phyloP scores from a whole-genome alignment of 2,113 vertebrate genomes.

The Odocoileus hemionus region DNA sequence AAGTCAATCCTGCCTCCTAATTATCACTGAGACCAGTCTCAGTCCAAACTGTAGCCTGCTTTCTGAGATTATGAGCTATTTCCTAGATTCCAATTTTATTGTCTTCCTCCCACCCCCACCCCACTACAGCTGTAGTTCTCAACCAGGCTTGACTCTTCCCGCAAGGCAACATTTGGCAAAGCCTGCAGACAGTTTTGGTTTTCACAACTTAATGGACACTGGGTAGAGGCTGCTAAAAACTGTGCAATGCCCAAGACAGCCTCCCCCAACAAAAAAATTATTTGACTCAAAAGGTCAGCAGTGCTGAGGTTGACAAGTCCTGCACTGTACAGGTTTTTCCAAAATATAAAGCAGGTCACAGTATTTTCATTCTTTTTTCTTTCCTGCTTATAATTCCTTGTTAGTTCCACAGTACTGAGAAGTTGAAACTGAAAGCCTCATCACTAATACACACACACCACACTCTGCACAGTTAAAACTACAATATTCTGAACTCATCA shows the following conservation, averaged over 20 bases:
- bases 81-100: background rate
- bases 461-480: background rate
- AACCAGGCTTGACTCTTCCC: background rate
- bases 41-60: background rate
- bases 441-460: background rate
- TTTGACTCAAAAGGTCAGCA: background rate
- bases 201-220: background rate
- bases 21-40: background rate
- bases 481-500: background rate
- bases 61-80: background rate
- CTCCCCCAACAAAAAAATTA: background rate
- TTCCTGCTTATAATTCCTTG: background rate
- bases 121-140: background rate
- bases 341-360: background rate
- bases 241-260: background rate
- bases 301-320: background rate
- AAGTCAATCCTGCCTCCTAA: constrained; percentile 3
- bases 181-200: background rate
- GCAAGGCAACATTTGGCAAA: background rate
- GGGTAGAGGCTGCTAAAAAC: background rate
- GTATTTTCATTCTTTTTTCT: background rate
- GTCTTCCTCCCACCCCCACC: background rate
- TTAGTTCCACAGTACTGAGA: background rate
- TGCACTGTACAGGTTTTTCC: background rate
- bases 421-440: background rate